Evolutionary conservation across 2,888 invertebrate species (phyloP), one percentile per base, ranked within the genome.

Genomic region (Eupithecia insigniata): DNA sequence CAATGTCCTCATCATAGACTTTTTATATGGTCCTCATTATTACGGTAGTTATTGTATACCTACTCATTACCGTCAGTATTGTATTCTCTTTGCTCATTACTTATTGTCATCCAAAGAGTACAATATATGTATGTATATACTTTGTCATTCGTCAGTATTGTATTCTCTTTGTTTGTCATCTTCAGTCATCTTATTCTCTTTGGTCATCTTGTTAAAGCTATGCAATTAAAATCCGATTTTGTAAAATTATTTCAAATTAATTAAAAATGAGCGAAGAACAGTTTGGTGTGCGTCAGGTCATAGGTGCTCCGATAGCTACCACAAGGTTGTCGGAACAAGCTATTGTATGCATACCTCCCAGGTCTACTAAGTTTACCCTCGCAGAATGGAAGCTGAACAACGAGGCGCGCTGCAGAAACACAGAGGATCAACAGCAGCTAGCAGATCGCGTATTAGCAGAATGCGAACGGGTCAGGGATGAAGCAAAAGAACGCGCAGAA

Each of bases 341-440:
- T 1, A 51, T 95, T 65, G 91, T 95, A 51, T 91, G 92, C 61
- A 87, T 94, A 66, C 95, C 95, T 2, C 95, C 95, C 3, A 89
- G 95, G 66, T 81, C 90, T 22, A 84, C 94, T 22, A 95, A 95
- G 79, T 97, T 96, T 84, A 96, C 97, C 0, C 85, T 96, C 67
- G 92, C 95, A 72, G 97, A 98, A 89, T 98, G 98, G 98, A 95
- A 95, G 81, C 89, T 96, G 72, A 96, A 96, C 88, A 97, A 97
- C 87, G 93, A 95, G 64, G 93, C 95, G 72, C 95, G 96, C 82
- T 96, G 95, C 87, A 94, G 96, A 78, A 96, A 96, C 74, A 97
- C 97, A n/a, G 96, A 97, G 82, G 96, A 96, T 76, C 98, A 98
- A 85, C 97, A 98, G 86, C 96, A 97, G 84, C 92, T 97, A 14